Base-by-base conservation (phyloP, 2,113 vertebrate species). In the Cyphomyrus discorhynchus region DNA sequence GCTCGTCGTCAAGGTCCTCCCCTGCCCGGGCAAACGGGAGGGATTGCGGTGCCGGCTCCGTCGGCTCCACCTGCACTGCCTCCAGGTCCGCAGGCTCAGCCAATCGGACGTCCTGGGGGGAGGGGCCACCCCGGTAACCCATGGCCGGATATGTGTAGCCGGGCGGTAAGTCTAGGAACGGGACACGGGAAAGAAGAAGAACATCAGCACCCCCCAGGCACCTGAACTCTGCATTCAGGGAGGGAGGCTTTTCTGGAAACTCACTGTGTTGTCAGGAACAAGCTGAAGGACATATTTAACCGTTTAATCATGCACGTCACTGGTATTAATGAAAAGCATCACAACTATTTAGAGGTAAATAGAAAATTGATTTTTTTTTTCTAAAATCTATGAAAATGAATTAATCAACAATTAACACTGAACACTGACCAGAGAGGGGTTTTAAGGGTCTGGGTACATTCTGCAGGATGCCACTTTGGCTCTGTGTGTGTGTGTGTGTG, bases 121-220 rank as follows among this genome's bases (percentile, higher is more conserved):
- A 95, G 42, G 96, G 96, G 84, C 96, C 94, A 2, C 96, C 94
- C 88, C 97, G 95, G 94, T 97, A 98, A 91, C 95, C 96, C 93
- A 96, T 92, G 91, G 94, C 89, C 9, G 97, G 96, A 93, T 96
- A 97, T 88, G 93, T 92, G 90, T 97, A 97, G 66, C 97, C 95
- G 4, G 97, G 97, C 90, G 97, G 97, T 84, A 98, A 93, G 91
- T 98, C 98, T 99, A 94, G 8, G 88, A 87, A 35, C 5, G 90
- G 11, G 58, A 58, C 74, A 53, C 90, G 83, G 92, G 49, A 88
- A 1, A 46, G 13, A 21, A 35, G 74, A 46, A 2, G 42, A n/a
- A 27, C 47, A 58, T 46, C 1, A 70, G 15, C 17, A 7, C 5
- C 35, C 31, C 24, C n/a, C 13, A 35, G 27, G 66, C 70, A 77